These are phyloP conservation scores for Pheosia gnoma DNA, from an alignment of 2,888 invertebrate genomes.

Conservation along the genomic window DNA sequence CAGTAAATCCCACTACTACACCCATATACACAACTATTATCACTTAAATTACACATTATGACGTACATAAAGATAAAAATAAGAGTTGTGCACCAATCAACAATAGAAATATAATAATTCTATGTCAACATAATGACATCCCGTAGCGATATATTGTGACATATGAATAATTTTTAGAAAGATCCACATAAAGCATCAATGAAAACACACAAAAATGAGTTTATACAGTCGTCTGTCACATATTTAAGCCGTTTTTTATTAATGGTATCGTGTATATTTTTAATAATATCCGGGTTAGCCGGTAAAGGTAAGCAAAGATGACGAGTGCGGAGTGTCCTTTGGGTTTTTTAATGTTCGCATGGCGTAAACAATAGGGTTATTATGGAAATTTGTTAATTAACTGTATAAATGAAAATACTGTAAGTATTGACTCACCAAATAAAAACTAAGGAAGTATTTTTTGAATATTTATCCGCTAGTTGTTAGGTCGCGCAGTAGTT, in stretches of 20 bases:
- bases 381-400: conserved; percentile 22
- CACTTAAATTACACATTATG: conserved; percentile 33
- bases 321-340: conserved; percentile 44
- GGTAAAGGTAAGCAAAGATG: conserved; percentile 51
- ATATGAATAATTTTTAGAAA: conserved; percentile 29
- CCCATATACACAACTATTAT: conserved; percentile 33
- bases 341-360: conserved; percentile 33
- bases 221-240: conserved; percentile 46
- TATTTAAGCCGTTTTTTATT: conserved; percentile 40
- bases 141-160: conserved; percentile 27
- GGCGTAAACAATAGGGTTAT: conserved; percentile 13
- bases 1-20: conserved; percentile 18
- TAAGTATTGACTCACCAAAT: conserved; percentile 67
- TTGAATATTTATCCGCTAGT: conserved; percentile 75
- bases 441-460: conserved; percentile 59
- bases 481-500: conserved; percentile 71
- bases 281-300: conserved; percentile 54
- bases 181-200: conserved; percentile 45
- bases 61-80: conserved; percentile 28
- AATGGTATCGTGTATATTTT: conserved; percentile 37
- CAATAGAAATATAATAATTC: conserved; percentile 30
- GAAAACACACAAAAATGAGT: conserved; percentile 41
- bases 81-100: conserved; percentile 18
- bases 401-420: conserved; percentile 24
- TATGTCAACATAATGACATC: conserved; percentile 43